Percentiles rank a stretch among this genome's conserved stretches.
Evolutionary conservation across 1,140 invertebrate genomes (phyloP).

Genomic region (Drosophila arizonae): DNA sequence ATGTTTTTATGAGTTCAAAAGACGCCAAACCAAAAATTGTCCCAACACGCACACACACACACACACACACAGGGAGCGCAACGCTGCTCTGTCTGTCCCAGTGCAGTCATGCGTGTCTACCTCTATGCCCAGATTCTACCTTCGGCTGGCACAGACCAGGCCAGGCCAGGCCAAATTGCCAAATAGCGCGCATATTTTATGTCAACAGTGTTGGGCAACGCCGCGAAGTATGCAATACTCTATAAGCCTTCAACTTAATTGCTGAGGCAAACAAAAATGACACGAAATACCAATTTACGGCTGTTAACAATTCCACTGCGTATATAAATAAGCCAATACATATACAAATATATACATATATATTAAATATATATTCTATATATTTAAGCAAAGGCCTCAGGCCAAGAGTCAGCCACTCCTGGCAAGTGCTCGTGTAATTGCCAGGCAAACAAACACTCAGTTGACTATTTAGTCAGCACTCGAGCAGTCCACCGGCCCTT

Average conservation of each 20-base stretch:
- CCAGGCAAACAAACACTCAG: slow-evolving; percentile 42
- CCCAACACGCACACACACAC: neutral
- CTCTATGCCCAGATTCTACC: neutral
- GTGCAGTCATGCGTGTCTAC: slow-evolving; percentile 36
- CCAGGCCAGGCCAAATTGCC: slow-evolving; percentile 6
- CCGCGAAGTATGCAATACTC: slow-evolving; percentile 41
- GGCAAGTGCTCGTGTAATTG: slow-evolving; percentile 47
- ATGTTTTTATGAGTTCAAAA: slow-evolving; percentile 39
- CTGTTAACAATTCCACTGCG: slow-evolving; percentile 23
- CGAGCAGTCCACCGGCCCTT: neutral
- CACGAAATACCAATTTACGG: neutral
- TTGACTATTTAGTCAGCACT: slow-evolving; percentile 27
- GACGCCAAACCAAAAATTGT: slow-evolving; percentile 33
- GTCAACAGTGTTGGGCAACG: slow-evolving; percentile 21
- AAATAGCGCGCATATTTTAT: slow-evolving; percentile 49
- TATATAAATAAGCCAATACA: slow-evolving; percentile 23
- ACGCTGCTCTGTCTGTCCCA: slow-evolving; percentile 33
- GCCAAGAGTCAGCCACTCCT: slow-evolving; percentile 2
- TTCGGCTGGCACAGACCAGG: neutral
- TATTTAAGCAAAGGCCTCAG: neutral
- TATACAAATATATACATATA: slow-evolving; percentile 1
- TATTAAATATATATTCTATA: slow-evolving; percentile 5
- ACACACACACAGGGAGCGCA: neutral
- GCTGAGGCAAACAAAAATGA: slow-evolving; percentile 31
- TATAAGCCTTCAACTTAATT: slow-evolving; percentile 30